Percentiles rank a stretch among this genome's conserved stretches.
Conservation (phyloP, 2,888 invertebrate genomes). For the Diaphora mendica region DNA sequence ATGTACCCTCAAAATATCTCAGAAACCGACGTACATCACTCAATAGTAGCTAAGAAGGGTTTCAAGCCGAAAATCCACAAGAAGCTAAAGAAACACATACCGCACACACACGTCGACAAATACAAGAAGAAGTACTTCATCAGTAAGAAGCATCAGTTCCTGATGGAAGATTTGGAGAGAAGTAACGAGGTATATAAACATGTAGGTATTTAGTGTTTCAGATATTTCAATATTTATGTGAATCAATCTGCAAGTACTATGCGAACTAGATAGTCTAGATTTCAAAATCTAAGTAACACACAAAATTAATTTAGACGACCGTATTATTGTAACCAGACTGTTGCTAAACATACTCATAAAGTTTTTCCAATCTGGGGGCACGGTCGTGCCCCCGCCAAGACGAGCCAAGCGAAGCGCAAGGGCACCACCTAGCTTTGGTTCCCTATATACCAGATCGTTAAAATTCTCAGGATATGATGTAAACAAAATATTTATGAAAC, state of each 20-base stretch:
- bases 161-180: slow-evolving; percentile 53
- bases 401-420: too few species aligned
- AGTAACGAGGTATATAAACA: slow-evolving; percentile 60
- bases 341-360: too few species aligned
- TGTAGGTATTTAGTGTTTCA: background rate
- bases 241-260: too few species aligned
- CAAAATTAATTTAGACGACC: too few species aligned
- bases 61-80: slow-evolving; percentile 73
- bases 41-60: slow-evolving; percentile 78
- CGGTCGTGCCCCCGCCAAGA: too few species aligned
- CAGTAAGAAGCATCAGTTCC: slow-evolving; percentile 65
- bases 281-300: background rate
- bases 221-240: background rate
- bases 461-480: too few species aligned
- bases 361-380: too few species aligned
- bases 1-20: slow-evolving; percentile 67
- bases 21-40: slow-evolving; percentile 68
- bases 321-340: too few species aligned
- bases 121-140: slow-evolving; percentile 69
- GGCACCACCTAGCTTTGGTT: too few species aligned
- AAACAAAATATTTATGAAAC: too few species aligned
- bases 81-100: slow-evolving; percentile 69
- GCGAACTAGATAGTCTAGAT: background rate
- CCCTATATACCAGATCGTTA: too few species aligned
- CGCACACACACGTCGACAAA: slow-evolving; percentile 61